Evolutionary conservation across 2,888 invertebrate genomes (phyloP).

Genomic region (Drosophila parthenogenetica): DNA sequence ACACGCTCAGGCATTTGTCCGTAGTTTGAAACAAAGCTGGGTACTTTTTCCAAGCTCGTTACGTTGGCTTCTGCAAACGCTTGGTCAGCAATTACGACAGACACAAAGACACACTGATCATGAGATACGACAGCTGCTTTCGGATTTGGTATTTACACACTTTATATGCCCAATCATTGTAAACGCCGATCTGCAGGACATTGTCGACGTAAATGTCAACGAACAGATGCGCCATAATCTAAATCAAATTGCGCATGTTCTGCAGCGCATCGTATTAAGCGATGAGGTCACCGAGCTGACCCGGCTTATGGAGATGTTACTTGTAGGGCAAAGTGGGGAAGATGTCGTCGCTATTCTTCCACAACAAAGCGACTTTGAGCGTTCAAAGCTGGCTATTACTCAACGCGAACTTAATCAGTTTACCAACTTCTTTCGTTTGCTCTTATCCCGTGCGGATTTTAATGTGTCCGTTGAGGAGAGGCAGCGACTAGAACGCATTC

Average conservation of each 20-base stretch:
- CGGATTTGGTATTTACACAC: constrained; percentile 96
- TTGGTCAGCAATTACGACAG: constrained; percentile 89
- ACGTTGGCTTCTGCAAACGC: constrained; percentile 95
- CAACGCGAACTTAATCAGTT: constrained; percentile 88
- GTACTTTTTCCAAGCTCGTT: constrained; percentile 95
- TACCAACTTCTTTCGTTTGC: constrained; percentile 86
- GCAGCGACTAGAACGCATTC: constrained; percentile 85
- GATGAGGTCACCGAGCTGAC: constrained; percentile 91
- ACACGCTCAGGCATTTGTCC: constrained; percentile 92
- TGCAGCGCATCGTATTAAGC: constrained; percentile 95
- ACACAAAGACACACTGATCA: constrained; percentile 83
- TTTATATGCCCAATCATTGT: constrained; percentile 98
- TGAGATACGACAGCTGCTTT: constrained; percentile 89
- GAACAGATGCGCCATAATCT: constrained; percentile 95
- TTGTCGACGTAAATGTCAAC: constrained; percentile 96
- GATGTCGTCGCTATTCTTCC: constrained; percentile 84
- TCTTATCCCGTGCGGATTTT: constrained; percentile 83
- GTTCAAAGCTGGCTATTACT: constrained; percentile 89
- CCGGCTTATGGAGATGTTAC: constrained; percentile 90
- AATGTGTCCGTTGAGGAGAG: constrained; percentile 84
- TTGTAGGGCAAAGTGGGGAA: constrained; percentile 85
- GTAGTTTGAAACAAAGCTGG: constrained; percentile 93
- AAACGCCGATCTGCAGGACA: constrained; percentile 97
- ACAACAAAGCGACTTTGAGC: constrained; percentile 87
- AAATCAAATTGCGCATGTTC: constrained; percentile 95